These are phyloP conservation scores for Panulirus ornatus DNA, from an alignment of 1,140 invertebrate genomes.

Conservation along the genomic window DNA sequence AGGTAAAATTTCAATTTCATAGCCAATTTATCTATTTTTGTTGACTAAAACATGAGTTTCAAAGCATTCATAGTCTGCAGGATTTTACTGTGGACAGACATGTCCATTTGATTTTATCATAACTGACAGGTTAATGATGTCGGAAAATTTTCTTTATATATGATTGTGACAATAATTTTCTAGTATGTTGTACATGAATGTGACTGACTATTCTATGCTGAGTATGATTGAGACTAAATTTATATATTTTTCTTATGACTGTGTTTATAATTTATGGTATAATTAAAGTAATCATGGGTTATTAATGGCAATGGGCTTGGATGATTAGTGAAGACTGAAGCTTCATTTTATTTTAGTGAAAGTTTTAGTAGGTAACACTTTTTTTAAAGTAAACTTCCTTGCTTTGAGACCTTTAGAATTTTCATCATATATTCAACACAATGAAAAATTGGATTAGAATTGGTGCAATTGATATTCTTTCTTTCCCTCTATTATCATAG, in stretches of 20 bases:
- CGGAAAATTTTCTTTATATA: not conserved
- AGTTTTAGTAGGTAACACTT: not conserved
- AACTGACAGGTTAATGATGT: not conserved
- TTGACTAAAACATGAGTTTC: not conserved
- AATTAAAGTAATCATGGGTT: not conserved
- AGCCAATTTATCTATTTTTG: not conserved
- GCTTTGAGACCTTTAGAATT: not conserved
- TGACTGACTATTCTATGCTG: not conserved
- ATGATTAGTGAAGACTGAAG: not conserved
- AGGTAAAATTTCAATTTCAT: too few species aligned
- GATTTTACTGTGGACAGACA: too few species aligned
- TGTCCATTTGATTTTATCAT: not conserved
- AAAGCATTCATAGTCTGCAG: not conserved
- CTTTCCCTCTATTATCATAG: too few species aligned
- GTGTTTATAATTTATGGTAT: not conserved
- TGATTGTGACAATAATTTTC: too few species aligned
- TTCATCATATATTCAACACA: too few species aligned
- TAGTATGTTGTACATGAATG: not conserved
- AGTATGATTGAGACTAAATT: not conserved
- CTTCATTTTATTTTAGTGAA: not conserved
- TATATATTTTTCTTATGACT: not conserved
- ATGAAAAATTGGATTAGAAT: too few species aligned
- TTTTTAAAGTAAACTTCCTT: not conserved
- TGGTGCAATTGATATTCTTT: too few species aligned
- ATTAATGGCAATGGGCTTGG: not conserved